Evolutionary conservation across 1,140 invertebrate species (phyloP), one percentile per base, ranked within the genome.

Genomic region (Ganaspis sp.): DNA sequence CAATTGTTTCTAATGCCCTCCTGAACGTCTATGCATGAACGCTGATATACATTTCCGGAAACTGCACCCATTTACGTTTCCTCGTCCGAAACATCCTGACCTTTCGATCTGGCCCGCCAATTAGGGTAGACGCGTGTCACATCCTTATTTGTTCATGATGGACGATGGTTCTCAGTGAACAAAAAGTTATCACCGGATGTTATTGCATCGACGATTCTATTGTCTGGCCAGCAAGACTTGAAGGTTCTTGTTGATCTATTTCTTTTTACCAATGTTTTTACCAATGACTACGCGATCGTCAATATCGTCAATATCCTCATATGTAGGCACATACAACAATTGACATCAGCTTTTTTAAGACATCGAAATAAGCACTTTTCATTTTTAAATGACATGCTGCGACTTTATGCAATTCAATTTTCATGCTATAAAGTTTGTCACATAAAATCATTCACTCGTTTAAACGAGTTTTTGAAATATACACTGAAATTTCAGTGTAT

Each of bases 31-130:
- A 17, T 58, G 21, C 19, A 23, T 23, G 1, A 21, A 6, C 2
- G 19, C 19, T 58, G 45, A 58, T 54, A 54, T 54, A 54, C 17
- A 54, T 54, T 54, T 23, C 53, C 17, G 53, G 53, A 58, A 23
- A 6, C 53, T 58, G 53, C 53, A 58, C 53, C 53, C 53, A 58
- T 23, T 58, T 23, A 9, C 11, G 53, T 23, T 58, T 58, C 53
- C 21, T 58, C 53, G 53, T 58, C 53, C 53, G 11, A 58, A 23
- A 58, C 53, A 23, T 58, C 19, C 53, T 58, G 53, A 58, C 53
- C 53, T 58, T 58, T 11, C 53, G 21, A 58, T 58, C 9, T 23
- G 53, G 53, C 53, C 53, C 21, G 12, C 53, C 53, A 11, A 58
- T 58, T 23, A 58, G 49, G 17, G 2, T 23, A 58, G 53, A 58